phyloP scores from a whole-genome alignment of 2,113 vertebrate species.

The Pogona vitticeps region DNA sequence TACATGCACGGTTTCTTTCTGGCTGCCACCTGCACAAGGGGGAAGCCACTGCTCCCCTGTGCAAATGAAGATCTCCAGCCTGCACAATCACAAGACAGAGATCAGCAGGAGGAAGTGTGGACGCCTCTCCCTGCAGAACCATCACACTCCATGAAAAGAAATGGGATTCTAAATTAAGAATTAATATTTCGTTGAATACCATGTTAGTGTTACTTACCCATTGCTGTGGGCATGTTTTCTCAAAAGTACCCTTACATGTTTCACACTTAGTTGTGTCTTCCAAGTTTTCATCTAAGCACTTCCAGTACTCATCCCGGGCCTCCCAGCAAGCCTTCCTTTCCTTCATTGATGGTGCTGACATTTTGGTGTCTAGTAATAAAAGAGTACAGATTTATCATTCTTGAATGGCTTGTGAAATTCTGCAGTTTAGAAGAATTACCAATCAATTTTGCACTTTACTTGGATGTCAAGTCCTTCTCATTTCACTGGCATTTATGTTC shows the following conservation, averaged over 20 bases:
- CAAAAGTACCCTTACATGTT: conserved; percentile 77
- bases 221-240: conserved; percentile 85
- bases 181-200: background rate
- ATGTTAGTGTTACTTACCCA: conserved; percentile 81
- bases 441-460: background rate
- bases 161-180: background rate
- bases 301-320: conserved; percentile 88
- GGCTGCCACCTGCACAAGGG: too few species aligned
- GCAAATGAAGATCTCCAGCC: too few species aligned
- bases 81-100: too few species aligned
- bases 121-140: background rate
- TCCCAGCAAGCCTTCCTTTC: conserved; percentile 89
- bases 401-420: background rate
- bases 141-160: background rate
- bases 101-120: too few species aligned
- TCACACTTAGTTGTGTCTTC: conserved; percentile 77
- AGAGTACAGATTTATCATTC: background rate
- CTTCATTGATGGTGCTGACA: conserved; percentile 86
- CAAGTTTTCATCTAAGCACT: conserved; percentile 82
- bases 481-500: background rate
- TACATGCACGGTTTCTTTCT: too few species aligned
- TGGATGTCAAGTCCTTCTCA: background rate
- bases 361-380: conserved; percentile 41
- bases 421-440: background rate
- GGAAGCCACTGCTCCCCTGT: too few species aligned